Conservation (phyloP, 2,113 vertebrate species). For the Tor tambroides region DNA sequence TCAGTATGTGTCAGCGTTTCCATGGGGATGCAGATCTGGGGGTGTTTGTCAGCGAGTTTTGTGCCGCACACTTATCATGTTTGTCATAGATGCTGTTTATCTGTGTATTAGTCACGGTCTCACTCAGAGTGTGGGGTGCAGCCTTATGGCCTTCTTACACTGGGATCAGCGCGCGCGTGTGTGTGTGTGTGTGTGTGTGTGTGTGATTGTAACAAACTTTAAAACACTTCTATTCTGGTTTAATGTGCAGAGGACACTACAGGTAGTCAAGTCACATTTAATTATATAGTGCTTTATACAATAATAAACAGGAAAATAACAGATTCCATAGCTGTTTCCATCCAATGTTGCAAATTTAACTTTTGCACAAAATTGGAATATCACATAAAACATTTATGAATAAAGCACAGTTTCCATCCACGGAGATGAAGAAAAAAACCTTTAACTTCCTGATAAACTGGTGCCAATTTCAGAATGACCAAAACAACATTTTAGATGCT, state of each 20-base stretch:
- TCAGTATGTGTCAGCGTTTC: conserved; percentile 68
- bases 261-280: too few species aligned
- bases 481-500: not conserved
- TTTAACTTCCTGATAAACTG: not conserved
- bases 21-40: conserved; percentile 50
- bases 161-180: not conserved
- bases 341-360: too few species aligned
- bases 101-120: conserved; percentile 68
- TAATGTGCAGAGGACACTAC: not conserved
- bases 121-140: conserved; percentile 60
- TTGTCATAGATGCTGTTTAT: conserved; percentile 73
- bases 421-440: too few species aligned
- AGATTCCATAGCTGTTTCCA: too few species aligned
- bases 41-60: conserved; percentile 38
- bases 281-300: too few species aligned
- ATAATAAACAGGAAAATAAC: too few species aligned
- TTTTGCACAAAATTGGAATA: too few species aligned
- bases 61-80: conserved; percentile 67
- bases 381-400: too few species aligned
- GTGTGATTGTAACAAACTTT: not conserved
- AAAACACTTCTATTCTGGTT: not conserved
- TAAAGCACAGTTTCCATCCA: not conserved
- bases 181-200: not conserved
- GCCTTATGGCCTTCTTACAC: not conserved
- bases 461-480: not conserved